These are phyloP conservation scores for Brachionus rotundiformis DNA, from an alignment of 1,140 invertebrate species.

Conservation along the genomic window DNA sequence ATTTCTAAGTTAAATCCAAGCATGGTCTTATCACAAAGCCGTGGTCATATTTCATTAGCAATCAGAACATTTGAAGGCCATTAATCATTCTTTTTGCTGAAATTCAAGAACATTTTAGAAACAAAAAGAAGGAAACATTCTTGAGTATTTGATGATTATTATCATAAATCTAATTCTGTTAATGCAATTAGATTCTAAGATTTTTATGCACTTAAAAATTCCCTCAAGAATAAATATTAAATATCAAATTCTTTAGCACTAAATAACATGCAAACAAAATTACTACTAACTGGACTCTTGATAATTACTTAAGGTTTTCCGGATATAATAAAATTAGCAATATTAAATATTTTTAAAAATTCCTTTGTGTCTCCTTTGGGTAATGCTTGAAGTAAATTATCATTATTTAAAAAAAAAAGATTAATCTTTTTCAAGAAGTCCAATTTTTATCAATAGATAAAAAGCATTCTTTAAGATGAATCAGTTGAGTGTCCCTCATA, in stretches of 20 bases:
- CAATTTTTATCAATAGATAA: not conserved
- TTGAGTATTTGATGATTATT: constrained; percentile 46
- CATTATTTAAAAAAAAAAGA: not conserved
- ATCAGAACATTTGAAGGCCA: constrained; percentile 39
- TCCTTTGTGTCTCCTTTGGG: not conserved
- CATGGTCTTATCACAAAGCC: constrained; percentile 34
- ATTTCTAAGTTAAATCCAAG: constrained; percentile 42
- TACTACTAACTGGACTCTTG: constrained; percentile 46
- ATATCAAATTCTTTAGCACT: constrained; percentile 31
- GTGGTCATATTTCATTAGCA: constrained; percentile 44
- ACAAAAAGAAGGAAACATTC: constrained; percentile 33
- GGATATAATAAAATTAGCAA: not conserved
- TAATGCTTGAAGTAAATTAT: not conserved
- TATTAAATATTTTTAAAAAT: constrained; percentile 5
- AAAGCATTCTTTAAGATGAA: not conserved
- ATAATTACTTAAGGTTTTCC: not conserved
- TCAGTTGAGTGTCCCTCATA: not conserved
- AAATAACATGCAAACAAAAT: constrained; percentile 35
- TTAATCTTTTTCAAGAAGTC: not conserved
- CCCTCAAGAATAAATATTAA: constrained; percentile 4
- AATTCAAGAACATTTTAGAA: constrained; percentile 41
- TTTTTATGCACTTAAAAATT: constrained; percentile 21
- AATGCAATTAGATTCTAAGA: constrained; percentile 31
- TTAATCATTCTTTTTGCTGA: constrained; percentile 39
- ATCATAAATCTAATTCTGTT: constrained; percentile 47